phyloP scores from a whole-genome alignment of 2,797 vertebrate genomes.

The Potorous gilbertii region DNA sequence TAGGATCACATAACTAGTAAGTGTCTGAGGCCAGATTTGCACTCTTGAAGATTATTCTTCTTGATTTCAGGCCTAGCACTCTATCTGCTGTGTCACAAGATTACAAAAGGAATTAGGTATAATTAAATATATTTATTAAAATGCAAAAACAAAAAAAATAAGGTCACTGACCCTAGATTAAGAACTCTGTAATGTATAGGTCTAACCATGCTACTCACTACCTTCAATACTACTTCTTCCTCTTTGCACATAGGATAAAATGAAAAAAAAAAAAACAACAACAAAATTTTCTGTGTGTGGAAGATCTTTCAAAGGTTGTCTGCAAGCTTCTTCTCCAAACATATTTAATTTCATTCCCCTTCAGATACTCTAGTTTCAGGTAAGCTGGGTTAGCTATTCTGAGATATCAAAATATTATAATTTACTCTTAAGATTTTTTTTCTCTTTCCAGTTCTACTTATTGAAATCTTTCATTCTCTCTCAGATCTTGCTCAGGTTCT shows the following conservation, averaged over 20 bases:
- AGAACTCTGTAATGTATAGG: not conserved
- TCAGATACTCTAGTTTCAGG: not conserved
- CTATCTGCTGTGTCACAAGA: too few species aligned
- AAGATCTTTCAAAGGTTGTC: not conserved
- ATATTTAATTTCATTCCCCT: not conserved
- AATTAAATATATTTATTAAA: not conserved
- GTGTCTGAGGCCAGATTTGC: too few species aligned
- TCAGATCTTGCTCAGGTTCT: not conserved
- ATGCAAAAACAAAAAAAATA: not conserved
- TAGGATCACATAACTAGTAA: too few species aligned
- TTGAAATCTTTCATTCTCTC: not conserved
- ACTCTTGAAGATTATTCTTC: too few species aligned
- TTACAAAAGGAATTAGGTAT: not conserved
- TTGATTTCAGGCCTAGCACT: too few species aligned
- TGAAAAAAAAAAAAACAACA: too few species aligned
- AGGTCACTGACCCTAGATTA: not conserved
- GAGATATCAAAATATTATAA: not conserved
- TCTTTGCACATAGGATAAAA: not conserved
- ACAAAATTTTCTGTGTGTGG: not conserved
- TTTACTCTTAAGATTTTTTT: not conserved
- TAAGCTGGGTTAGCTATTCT: not conserved
- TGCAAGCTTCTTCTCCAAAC: not conserved
- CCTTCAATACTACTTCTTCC: not conserved
- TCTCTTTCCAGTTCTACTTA: not conserved
- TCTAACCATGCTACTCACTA: not conserved